Base-by-base conservation (phyloP, 2,888 invertebrate species). In the Masnerella sp. region DNA sequence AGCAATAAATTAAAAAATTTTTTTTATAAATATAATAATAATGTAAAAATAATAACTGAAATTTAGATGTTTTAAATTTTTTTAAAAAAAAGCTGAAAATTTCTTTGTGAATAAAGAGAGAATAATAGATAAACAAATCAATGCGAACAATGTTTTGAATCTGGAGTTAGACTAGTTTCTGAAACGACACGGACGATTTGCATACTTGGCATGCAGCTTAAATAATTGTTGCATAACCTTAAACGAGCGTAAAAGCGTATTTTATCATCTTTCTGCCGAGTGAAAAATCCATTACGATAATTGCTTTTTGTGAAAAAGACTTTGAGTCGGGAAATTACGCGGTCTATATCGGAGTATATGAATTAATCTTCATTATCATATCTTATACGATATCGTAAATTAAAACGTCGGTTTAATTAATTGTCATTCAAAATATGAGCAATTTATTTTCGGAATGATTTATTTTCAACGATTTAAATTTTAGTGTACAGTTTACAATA, bases 221-320 rank as follows among this genome's bases (percentile, higher is more conserved):
- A 49, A 38, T 61, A 59, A 59, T 59, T 34, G 59, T 32, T 56
- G 17, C 28, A 49, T 47, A 47, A 32, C 38, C 17, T 25, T 25
- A 18, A 11, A 28, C 15, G 12, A 36, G 30, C 51, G 40, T 42
- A 18, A 30, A 49, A 49, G 40, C 40, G 36, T 22, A 28, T 47
- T 47, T 61, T 18, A 49, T 61, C 47, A 38, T 61, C 36, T 17
- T 20, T 49, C 36, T 45, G 8, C 30, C 14, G 25, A 61, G 28
- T 18, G 40, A 49, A 61, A 22, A 47, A 43, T 59, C 47, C 59
- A 59, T 59, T 59, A 59, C n/a, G 36, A 38, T 59, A 47, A 59
- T 59, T 47, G 28, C 28, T 34, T 12, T 36, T 49, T 34, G 22
- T 28, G 28, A 49, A 49, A 32, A 49, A 30, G 9, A 22, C 25